Conservation (phyloP, 2,113 vertebrate genomes). For the Menura novaehollandiae region DNA sequence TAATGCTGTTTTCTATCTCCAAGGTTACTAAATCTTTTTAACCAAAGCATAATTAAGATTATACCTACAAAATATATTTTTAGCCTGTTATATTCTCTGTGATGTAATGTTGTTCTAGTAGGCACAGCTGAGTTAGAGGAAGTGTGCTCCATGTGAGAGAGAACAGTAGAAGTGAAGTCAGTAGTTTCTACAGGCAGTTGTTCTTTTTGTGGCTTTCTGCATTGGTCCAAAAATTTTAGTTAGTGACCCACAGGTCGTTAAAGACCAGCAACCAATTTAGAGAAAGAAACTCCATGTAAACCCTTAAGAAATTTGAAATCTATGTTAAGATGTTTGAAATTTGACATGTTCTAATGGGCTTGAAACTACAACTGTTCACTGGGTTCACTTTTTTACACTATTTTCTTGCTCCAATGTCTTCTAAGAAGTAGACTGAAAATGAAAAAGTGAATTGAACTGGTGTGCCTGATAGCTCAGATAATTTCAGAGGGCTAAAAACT, state of each 20-base stretch:
- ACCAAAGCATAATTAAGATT: conserved; percentile 10
- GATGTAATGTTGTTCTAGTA: not conserved
- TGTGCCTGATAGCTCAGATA: not conserved
- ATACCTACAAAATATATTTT: conserved; percentile 33
- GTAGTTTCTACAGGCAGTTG: not conserved
- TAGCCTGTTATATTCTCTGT: not conserved
- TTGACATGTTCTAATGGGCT: not conserved
- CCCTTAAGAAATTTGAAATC: not conserved
- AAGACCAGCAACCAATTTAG: not conserved
- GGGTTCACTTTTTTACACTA: not conserved
- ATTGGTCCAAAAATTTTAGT: not conserved
- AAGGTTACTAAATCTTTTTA: conserved; percentile 49
- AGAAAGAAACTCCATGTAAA: not conserved
- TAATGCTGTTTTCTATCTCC: conserved; percentile 42
- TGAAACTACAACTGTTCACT: not conserved
- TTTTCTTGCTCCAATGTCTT: not conserved
- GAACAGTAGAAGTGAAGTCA: not conserved
- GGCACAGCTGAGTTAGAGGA: not conserved
- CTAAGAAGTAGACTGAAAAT: not conserved
- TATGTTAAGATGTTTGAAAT: not conserved
- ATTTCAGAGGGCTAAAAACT: not conserved
- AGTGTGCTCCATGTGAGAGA: not conserved
- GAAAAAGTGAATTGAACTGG: not conserved
- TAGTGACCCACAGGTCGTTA: not conserved
- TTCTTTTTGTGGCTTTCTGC: not conserved